These are phyloP conservation scores for Pseudococcus viburni DNA, from an alignment of 2,888 invertebrate genomes.

Conservation along the genomic window DNA sequence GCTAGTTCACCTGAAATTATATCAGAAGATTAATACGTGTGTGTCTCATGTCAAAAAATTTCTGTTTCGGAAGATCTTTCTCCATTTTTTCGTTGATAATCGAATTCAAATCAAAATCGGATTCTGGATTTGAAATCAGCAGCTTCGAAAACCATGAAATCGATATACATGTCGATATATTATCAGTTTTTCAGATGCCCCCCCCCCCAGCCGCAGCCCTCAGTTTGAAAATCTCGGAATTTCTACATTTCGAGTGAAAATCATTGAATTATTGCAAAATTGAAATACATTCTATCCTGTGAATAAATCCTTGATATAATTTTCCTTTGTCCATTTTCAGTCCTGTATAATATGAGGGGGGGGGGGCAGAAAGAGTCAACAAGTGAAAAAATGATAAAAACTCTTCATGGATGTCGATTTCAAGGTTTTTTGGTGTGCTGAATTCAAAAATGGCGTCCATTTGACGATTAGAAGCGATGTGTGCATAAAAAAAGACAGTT, in stretches of 20 bases:
- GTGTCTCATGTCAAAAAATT: too few relatives aligned
- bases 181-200: neutral
- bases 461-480: neutral
- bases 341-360: neutral
- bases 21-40: too few relatives aligned
- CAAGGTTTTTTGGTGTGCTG: neutral
- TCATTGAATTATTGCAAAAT: too few relatives aligned
- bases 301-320: too few relatives aligned
- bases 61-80: too few relatives aligned
- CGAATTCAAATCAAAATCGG: too few relatives aligned
- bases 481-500: neutral
- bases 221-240: neutral
- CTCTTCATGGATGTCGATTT: neutral
- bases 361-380: neutral
- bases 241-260: too few relatives aligned
- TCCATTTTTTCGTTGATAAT: neutral
- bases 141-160: slow-evolving; percentile 1
- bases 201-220: neutral
- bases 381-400: neutral
- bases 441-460: neutral
- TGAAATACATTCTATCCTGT: too few relatives aligned
- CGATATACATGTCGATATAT: neutral
- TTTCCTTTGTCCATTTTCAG: too few relatives aligned
- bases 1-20: slow-evolving; percentile 77
- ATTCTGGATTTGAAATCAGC: neutral